phyloP scores from a whole-genome alignment of 53 echinoderm and acorn worm species.

The Mesocentrotus franciscanus region DNA sequence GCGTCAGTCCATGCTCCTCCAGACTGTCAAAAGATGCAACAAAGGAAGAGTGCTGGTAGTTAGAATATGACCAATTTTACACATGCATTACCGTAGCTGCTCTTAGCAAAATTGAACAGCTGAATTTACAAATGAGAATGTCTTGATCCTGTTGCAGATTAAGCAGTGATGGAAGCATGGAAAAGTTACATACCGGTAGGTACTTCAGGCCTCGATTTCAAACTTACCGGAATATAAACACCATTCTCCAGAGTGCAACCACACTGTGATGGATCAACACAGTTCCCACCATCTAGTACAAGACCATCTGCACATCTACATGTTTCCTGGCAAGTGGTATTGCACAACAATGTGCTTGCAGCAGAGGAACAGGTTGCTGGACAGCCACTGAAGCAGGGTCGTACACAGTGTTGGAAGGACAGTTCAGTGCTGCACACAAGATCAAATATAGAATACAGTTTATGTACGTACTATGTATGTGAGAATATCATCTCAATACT shows the following conservation, averaged over 20 bases:
- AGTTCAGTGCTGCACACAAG: constrained; percentile 61
- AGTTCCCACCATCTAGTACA: too few relatives aligned
- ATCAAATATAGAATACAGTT: too few relatives aligned
- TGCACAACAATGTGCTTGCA: neutral
- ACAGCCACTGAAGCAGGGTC: constrained; percentile 79
- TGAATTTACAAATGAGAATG: too few relatives aligned
- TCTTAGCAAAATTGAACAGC: constrained; percentile 70
- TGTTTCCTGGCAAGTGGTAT: constrained; percentile 71
- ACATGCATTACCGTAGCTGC: too few relatives aligned
- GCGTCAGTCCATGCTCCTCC: constrained; percentile 70
- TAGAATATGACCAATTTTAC: constrained; percentile 61
- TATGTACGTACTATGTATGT: neutral
- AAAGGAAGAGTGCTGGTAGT: too few relatives aligned
- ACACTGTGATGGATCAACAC: too few relatives aligned
- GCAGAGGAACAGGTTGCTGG: constrained; percentile 71
- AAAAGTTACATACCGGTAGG: too few relatives aligned
- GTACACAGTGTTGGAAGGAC: constrained; percentile 72
- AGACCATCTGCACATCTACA: constrained; percentile 81
- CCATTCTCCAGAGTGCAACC: constrained; percentile 69
- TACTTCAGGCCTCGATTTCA: too few relatives aligned
- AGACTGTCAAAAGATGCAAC: constrained; percentile 49
- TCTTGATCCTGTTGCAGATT: too few relatives aligned
- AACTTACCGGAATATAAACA: constrained; percentile 68
- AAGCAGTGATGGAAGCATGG: too few relatives aligned
- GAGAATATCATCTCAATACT: neutral